A percentile compares a stretch with the other conserved stretches of the same genome.
Conservation (phyloP, 2,888 invertebrate species). For the Dryomyza anilis region DNA sequence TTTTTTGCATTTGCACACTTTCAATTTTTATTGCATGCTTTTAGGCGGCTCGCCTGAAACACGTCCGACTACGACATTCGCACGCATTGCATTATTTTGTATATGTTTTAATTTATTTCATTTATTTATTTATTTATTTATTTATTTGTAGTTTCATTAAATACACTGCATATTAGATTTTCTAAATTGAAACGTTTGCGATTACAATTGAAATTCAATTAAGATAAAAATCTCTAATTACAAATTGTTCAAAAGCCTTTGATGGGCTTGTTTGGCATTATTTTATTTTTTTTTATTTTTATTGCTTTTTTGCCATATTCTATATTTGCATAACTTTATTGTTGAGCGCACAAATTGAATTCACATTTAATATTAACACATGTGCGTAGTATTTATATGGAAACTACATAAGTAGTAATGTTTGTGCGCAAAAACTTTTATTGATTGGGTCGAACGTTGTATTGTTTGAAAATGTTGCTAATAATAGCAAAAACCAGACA, state of each 20-base stretch:
- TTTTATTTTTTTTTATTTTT: constrained; percentile 1
- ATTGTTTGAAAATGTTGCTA: no score
- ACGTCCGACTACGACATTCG: not conserved
- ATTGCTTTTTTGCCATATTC: constrained; percentile 1
- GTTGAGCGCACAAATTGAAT: not conserved
- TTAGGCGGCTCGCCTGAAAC: not conserved
- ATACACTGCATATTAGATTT: constrained; percentile 26
- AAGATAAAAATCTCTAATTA: constrained; percentile 26
- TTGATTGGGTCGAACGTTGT: no score
- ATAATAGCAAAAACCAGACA: no score
- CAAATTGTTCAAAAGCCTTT: constrained; percentile 20
- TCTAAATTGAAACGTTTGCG: constrained; percentile 49
- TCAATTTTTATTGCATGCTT: not conserved
- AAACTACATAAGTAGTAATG: no score
- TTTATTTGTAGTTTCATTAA: not conserved
- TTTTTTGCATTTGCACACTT: not conserved
- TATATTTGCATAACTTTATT: not conserved
- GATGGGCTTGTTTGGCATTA: not conserved
- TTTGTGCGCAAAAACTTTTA: no score
- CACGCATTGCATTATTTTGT: not conserved
- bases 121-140: not conserved
- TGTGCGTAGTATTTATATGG: no score
- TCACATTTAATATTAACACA: no score
- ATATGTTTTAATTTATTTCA: not conserved
- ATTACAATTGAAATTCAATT: constrained; percentile 37